These are phyloP conservation scores for Orius insidiosus DNA, from an alignment of 1,140 invertebrate species.

Conservation along the genomic window DNA sequence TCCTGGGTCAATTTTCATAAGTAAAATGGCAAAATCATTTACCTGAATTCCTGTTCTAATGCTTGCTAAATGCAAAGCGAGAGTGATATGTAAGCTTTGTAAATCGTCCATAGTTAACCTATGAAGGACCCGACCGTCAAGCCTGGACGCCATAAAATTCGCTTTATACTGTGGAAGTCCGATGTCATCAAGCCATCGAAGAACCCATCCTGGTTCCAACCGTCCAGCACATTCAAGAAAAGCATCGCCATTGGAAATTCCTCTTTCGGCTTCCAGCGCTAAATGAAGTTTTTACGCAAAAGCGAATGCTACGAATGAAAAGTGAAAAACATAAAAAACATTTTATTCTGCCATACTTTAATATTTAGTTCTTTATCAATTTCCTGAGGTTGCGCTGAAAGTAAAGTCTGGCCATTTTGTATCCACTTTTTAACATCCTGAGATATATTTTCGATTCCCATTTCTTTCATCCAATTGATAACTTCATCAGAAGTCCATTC, in stretches of 20 bases:
- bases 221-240: constrained; percentile 35
- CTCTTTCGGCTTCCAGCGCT: constrained; percentile 45
- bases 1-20: too few species aligned
- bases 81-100: constrained; percentile 61
- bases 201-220: constrained; percentile 24
- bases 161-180: constrained; percentile 96
- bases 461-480: constrained; percentile 68
- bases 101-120: constrained; percentile 81
- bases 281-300: constrained; percentile 84
- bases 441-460: constrained; percentile 73
- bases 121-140: constrained; percentile 86
- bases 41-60: constrained; percentile 71
- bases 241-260: constrained; percentile 34
- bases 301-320: constrained; percentile 43
- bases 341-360: constrained; percentile 37
- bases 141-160: constrained; percentile 67
- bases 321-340: background rate
- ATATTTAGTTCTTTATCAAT: constrained; percentile 80
- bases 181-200: constrained; percentile 92
- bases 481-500: constrained; percentile 73
- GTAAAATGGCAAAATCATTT: too few species aligned
- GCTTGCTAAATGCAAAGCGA: constrained; percentile 79
- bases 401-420: constrained; percentile 59
- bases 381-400: constrained; percentile 57
- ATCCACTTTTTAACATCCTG: constrained; percentile 67